Conservation (phyloP, 2,113 vertebrate species). For the Pygoscelis adeliae region DNA sequence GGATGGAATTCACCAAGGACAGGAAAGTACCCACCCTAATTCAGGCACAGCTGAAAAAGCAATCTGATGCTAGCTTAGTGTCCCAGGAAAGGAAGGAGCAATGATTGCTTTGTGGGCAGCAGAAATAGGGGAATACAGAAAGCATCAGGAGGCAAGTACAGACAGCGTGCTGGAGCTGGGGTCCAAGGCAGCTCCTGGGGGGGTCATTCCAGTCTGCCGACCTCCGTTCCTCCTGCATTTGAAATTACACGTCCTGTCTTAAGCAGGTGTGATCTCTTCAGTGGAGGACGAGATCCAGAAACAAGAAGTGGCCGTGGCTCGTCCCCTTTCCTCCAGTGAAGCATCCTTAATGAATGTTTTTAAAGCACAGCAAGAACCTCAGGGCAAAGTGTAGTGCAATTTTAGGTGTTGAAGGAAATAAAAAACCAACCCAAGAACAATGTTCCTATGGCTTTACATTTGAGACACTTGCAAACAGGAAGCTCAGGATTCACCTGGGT, state of each 20-base stretch:
- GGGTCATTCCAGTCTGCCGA: not conserved
- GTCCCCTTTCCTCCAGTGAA: not conserved
- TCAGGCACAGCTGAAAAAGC: not conserved
- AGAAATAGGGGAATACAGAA: not conserved
- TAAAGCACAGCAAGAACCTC: not conserved
- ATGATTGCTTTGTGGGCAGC: not conserved
- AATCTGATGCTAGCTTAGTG: not conserved
- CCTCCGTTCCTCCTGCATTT: not conserved
- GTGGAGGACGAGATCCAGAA: not conserved
- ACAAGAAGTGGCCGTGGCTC: not conserved
- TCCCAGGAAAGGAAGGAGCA: not conserved
- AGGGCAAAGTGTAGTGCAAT: not conserved
- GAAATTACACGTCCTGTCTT: not conserved
- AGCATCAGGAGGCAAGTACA: not conserved
- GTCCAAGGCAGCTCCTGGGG: not conserved
- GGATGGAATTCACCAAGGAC: not conserved
- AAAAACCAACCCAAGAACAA: rapidly evolving
- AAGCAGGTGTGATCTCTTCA: not conserved
- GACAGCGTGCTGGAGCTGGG: rapidly evolving
- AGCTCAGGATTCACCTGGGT: not conserved
- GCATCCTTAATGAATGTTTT: not conserved
- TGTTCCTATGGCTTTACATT: not conserved
- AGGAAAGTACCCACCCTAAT: not conserved
- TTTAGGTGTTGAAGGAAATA: not conserved
- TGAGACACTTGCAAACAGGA: not conserved